Evolutionary conservation across 2,888 invertebrate species (phyloP).

Genomic region (Schizaphis graminum): DNA sequence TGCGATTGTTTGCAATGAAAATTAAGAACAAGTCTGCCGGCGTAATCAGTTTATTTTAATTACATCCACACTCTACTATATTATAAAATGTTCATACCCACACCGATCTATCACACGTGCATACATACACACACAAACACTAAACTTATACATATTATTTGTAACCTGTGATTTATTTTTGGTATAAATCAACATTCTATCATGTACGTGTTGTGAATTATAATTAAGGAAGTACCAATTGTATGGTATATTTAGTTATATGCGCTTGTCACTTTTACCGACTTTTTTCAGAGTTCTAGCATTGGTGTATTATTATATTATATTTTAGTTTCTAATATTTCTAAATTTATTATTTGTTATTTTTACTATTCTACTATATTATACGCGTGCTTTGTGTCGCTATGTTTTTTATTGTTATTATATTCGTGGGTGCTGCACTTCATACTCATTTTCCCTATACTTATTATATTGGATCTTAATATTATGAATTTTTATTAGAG

Average conservation of each 20-base stretch:
- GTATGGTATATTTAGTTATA: not conserved
- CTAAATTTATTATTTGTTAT: not conserved
- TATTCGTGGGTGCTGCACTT: no score
- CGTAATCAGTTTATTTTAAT: not conserved
- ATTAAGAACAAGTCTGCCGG: not conserved
- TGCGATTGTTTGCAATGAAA: not conserved
- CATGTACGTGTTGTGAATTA: no score
- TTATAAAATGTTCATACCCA: not conserved
- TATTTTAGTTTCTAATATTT: not conserved
- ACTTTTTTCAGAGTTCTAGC: not conserved
- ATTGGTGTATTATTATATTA: not conserved
- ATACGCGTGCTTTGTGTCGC: not conserved
- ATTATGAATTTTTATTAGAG: no score
- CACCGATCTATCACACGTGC: not conserved
- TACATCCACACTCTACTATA: not conserved
- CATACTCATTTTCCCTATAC: no score
- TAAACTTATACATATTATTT: no score
- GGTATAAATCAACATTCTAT: no score
- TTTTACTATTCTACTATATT: not conserved
- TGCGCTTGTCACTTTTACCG: not conserved
- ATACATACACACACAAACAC: not conserved
- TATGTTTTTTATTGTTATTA: not conserved
- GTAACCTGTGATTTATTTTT: no score
- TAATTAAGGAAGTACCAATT: no score
- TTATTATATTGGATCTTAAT: no score